Evolutionary conservation across 2,797 vertebrate genomes (phyloP).

Genomic region (Artibeus lituratus): DNA sequence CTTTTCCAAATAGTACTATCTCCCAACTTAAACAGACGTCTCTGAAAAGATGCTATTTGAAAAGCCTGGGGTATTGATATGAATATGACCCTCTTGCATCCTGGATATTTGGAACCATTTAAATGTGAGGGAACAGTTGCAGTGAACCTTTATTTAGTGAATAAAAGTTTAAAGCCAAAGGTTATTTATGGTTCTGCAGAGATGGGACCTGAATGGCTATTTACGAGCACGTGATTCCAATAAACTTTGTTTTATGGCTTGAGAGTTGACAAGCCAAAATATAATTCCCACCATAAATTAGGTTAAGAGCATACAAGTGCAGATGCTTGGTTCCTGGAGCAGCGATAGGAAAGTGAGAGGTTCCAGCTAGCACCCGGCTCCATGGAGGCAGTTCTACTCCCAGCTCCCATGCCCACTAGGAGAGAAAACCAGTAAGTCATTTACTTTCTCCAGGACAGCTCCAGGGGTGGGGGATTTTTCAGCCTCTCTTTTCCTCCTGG

Average conservation of each 20-base stretch:
- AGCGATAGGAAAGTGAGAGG: slow-evolving; percentile 88
- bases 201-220: slow-evolving; percentile 97
- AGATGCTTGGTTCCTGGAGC: slow-evolving; percentile 94
- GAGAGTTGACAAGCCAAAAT: slow-evolving; percentile 99
- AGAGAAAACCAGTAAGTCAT: slow-evolving; percentile 89
- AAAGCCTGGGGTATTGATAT: slow-evolving; percentile 61
- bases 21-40: slow-evolving; percentile 50
- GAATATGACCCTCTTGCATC: slow-evolving; percentile 67
- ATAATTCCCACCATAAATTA: slow-evolving; percentile 99
- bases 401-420: slow-evolving; percentile 78
- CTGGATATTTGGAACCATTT: slow-evolving; percentile 73
- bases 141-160: slow-evolving; percentile 86
- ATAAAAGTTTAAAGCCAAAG: slow-evolving; percentile 95
- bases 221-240: slow-evolving; percentile 99
- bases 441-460: slow-evolving; percentile 43
- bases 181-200: slow-evolving; percentile 97
- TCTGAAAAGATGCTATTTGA: slow-evolving; percentile 60
- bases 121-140: slow-evolving; percentile 79
- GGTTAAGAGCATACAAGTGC: slow-evolving; percentile 94
- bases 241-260: slow-evolving; percentile 99
- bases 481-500: not conserved
- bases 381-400: slow-evolving; percentile 81
- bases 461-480: slow-evolving; percentile 25
- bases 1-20: slow-evolving; percentile 59
- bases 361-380: slow-evolving; percentile 80